phyloP scores from a whole-genome alignment of 2,113 vertebrate species.

The Dascyllus trimaculatus region DNA sequence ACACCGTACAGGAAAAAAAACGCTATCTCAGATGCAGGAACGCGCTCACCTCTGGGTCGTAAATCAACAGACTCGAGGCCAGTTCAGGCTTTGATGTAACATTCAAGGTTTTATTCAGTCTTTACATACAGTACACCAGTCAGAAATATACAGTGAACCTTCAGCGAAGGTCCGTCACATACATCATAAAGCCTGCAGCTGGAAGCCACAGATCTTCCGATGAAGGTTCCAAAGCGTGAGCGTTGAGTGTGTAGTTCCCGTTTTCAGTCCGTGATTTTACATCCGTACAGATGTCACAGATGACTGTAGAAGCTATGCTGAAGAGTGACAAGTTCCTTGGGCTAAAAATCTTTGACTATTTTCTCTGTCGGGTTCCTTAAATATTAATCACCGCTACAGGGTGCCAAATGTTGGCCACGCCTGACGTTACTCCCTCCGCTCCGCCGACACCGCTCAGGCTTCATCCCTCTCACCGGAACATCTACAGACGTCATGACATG shows the following conservation, averaged over 20 bases:
- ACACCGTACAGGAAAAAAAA: slow-evolving; percentile 18
- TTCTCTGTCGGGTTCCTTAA: slow-evolving; percentile 41
- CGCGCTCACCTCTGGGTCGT: slow-evolving; percentile 32
- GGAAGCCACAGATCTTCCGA: slow-evolving; percentile 52
- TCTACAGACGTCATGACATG: not conserved
- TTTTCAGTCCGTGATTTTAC: slow-evolving; percentile 59
- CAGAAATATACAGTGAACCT: slow-evolving; percentile 83
- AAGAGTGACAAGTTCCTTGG: slow-evolving; percentile 44
- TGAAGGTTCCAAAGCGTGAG: slow-evolving; percentile 59
- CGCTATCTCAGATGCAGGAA: not conserved
- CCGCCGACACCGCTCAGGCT: slow-evolving; percentile 24
- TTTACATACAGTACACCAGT: slow-evolving; percentile 87
- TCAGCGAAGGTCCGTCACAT: slow-evolving; percentile 69
- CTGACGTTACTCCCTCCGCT: slow-evolving; percentile 47
- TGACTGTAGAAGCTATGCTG: slow-evolving; percentile 50
- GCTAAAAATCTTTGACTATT: slow-evolving; percentile 14
- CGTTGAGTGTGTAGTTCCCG: slow-evolving; percentile 45
- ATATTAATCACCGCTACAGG: slow-evolving; percentile 28
- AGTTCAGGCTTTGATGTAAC: slow-evolving; percentile 74
- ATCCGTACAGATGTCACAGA: slow-evolving; percentile 60
- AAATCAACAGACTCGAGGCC: slow-evolving; percentile 60
- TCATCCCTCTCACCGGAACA: slow-evolving; percentile 13
- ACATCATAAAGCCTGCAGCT: slow-evolving; percentile 60
- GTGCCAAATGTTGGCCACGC: slow-evolving; percentile 76
- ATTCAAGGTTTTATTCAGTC: slow-evolving; percentile 87